Base-by-base conservation (phyloP, 2,888 invertebrate genomes). In the Spilarctia lutea region DNA sequence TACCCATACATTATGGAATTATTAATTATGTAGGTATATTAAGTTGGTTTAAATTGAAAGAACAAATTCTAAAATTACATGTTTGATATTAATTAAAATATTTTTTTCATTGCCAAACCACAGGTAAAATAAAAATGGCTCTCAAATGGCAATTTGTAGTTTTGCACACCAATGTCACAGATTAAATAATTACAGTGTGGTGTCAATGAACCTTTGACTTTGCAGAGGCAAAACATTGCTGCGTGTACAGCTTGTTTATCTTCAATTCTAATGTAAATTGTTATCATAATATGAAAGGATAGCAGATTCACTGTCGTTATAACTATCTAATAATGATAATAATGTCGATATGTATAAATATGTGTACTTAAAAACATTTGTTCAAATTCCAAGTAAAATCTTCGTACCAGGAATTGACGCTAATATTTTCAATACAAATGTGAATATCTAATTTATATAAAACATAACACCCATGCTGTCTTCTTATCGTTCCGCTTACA, bases 181-280 rank as follows among this genome's bases (percentile, higher is more conserved):
- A 86, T 86, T 84, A 83, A 85, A 80, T 83, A 82, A 81, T 81
- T 81, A 81, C 78, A 77, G 74, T 71, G 68, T 67, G 39, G 68
- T 82, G 89, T 89, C 88, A 86, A 81, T 84, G 89, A 89, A 87
- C 89, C 75, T 63, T 27, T 83, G 89, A 89, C 90, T 83, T 90
- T 90, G 85, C 77, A 79, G 76, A 83, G 83, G 79, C 72, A 82
- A 86, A 81, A 86, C 86, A 82, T 83, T 84, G 77, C 77, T 72
- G 75, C 8, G 73, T 75, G 69, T 77, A 69, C 35, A 74, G 79
- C 83, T 81, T 83, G 79, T 79, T 81, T 88, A 81, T 85, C 85
- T 80, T 79, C 86, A 83, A 83, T 89, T 88, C 85, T 89, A 90
- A 90, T 90, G 88, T 88, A 87, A 87, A 90, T 86, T 70, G 69